phyloP scores from a whole-genome alignment of 2,797 vertebrate species.

The Protosalanx chinensis region DNA sequence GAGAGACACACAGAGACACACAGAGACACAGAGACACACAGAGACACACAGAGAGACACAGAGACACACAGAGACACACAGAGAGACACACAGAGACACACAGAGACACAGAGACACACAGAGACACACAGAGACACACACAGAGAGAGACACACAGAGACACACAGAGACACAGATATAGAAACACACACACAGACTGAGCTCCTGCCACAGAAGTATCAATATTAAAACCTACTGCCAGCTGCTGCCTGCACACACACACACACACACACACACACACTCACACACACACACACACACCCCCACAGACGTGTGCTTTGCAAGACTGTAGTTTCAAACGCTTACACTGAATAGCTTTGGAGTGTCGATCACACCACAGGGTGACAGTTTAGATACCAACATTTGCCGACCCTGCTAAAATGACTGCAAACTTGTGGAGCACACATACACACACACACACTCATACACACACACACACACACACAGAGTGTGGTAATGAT shows the following conservation, averaged over 20 bases:
- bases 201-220: too few species aligned
- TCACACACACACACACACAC: background rate
- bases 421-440: background rate
- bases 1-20: background rate
- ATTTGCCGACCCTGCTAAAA: background rate
- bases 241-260: too few species aligned
- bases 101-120: background rate
- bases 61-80: background rate
- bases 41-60: background rate
- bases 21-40: background rate
- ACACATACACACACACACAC: background rate
- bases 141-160: too few species aligned
- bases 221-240: too few species aligned
- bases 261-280: too few species aligned
- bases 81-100: background rate
- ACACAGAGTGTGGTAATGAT: background rate
- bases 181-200: too few species aligned
- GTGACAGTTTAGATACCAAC: background rate
- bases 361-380: background rate
- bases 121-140: too few species aligned
- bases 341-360: too few species aligned
- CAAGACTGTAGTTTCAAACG: too few species aligned
- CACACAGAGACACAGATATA: too few species aligned
- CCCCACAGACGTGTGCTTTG: background rate
- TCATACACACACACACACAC: background rate